A percentile compares a stretch with the other conserved stretches of the same genome.
Evolutionary conservation across 2,888 invertebrate species (phyloP).

Genomic region (Brachycybe producta): DNA sequence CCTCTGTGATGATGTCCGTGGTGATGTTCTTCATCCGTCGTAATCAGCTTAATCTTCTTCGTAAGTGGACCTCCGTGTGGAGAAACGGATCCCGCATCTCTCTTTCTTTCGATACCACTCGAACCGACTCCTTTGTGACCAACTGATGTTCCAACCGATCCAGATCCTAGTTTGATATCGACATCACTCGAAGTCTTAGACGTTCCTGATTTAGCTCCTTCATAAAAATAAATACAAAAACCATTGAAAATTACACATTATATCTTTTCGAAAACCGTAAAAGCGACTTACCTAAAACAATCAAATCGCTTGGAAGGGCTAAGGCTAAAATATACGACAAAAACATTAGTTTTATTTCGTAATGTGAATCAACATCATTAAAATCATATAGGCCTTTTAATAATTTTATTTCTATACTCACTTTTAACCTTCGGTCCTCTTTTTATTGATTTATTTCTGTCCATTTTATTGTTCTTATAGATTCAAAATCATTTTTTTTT

Average conservation of each 20-base stretch:
- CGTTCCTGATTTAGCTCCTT: slow-evolving; percentile 16
- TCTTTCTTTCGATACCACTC: slow-evolving; percentile 43
- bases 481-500: too few relatives aligned
- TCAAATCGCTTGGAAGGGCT: slow-evolving; percentile 33
- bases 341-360: background rate
- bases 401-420: slow-evolving; percentile 12
- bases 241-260: background rate
- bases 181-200: background rate
- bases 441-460: slow-evolving; percentile 18
- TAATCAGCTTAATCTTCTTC: slow-evolving; percentile 33
- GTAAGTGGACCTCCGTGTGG: slow-evolving; percentile 28
- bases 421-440: slow-evolving; percentile 19
- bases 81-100: slow-evolving; percentile 35
- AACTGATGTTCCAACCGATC: slow-evolving; percentile 29
- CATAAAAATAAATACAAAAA: background rate
- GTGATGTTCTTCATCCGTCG: slow-evolving; percentile 21
- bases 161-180: slow-evolving; percentile 3
- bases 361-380: background rate
- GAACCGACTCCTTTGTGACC: slow-evolving; percentile 61
- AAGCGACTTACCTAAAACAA: slow-evolving; percentile 32
- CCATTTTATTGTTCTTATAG: slow-evolving; percentile 17
- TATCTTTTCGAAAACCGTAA: background rate
- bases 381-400: too few relatives aligned
- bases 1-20: too few relatives aligned
- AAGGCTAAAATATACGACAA: slow-evolving; percentile 22